Evolutionary conservation across 2,888 invertebrate genomes (phyloP).

Genomic region (Theodoxus fluviatilis): DNA sequence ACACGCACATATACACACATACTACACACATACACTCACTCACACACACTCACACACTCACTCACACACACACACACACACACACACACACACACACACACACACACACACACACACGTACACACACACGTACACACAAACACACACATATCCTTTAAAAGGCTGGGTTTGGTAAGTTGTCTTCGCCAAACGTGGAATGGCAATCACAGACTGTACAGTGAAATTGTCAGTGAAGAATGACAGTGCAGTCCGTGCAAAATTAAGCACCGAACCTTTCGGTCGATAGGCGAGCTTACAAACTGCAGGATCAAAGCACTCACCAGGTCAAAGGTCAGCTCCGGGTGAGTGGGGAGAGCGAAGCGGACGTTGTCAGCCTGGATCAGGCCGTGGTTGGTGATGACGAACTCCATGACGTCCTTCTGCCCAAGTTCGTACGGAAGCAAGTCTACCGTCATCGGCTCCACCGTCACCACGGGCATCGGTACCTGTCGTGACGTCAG

Average conservation of each 20-base stretch:
- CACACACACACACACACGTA: not conserved
- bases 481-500: constrained; percentile 40
- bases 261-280: no score
- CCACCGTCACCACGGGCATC: constrained; percentile 46
- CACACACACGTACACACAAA: no score
- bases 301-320: no score
- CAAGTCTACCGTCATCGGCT: constrained; percentile 35
- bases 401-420: constrained; percentile 34
- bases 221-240: no score
- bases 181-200: no score
- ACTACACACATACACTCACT: no score
- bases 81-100: not conserved
- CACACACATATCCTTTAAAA: no score
- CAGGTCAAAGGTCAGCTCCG: constrained; percentile 37
- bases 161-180: no score
- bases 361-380: constrained; percentile 42
- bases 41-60: not conserved
- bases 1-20: no score
- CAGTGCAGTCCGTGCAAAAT: no score
- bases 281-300: no score
- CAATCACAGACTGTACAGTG: no score
- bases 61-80: constrained; percentile 14
- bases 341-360: constrained; percentile 39
- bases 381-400: constrained; percentile 45
- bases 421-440: constrained; percentile 35